A percentile compares a stretch with the other conserved stretches of the same genome.
Evolutionary conservation across 1,140 invertebrate genomes (phyloP).

Genomic region (Megathymus violae): DNA sequence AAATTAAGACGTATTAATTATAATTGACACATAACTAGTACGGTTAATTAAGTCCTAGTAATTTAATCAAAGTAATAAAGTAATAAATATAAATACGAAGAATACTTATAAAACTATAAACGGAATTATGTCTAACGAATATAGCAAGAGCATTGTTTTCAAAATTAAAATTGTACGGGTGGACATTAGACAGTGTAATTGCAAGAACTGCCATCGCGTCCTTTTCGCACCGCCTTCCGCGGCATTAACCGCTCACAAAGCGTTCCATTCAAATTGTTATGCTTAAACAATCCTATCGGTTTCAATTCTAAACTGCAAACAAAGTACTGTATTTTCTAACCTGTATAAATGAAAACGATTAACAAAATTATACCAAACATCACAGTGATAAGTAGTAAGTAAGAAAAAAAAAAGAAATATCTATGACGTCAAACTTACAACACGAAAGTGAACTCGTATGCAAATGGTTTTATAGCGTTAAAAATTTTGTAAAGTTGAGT

Average conservation of each 20-base stretch:
- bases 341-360: not conserved
- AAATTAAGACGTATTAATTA: no score
- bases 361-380: not conserved
- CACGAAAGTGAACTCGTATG: not conserved
- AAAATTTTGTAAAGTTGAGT: conserved; percentile 32
- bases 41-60: no score
- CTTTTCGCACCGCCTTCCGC: conserved; percentile 71
- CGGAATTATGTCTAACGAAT: no score
- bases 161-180: conserved; percentile 64
- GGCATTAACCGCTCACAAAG: conserved; percentile 73
- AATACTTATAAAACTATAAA: no score
- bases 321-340: not conserved
- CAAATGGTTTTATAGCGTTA: conserved; percentile 26
- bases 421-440: not conserved
- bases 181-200: conserved; percentile 70
- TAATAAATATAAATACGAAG: no score
- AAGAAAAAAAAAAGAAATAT: no score
- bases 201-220: conserved; percentile 62
- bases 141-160: conserved; percentile 50
- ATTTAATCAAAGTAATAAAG: no score
- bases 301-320: conserved; percentile 45
- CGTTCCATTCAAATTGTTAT: conserved; percentile 69
- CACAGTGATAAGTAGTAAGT: no score
- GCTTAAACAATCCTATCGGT: conserved; percentile 60
- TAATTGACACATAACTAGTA: no score